A percentile compares a stretch with the other conserved stretches of the same genome.
Evolutionary conservation across 1,140 invertebrate species (phyloP).

Genomic region (Cephus cinctus): DNA sequence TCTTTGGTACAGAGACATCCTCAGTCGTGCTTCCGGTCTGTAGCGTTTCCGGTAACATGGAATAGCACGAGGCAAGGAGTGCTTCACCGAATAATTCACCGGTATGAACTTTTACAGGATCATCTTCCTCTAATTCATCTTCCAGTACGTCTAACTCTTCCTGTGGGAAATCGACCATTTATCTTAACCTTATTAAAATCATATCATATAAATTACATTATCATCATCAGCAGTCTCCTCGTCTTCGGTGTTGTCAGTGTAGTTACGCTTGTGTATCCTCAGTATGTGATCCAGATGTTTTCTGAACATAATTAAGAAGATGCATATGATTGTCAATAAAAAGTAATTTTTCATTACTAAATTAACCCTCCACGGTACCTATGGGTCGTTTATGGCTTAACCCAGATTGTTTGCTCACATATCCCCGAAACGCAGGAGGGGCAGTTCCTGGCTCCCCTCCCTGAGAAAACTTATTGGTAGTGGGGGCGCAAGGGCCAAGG

Average conservation of each 20-base stretch:
- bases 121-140: constrained; percentile 42
- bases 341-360: too few relatives aligned
- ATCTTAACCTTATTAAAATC: constrained; percentile 1
- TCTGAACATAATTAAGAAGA: too few relatives aligned
- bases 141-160: constrained; percentile 42
- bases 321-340: too few relatives aligned
- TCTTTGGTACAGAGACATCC: neutral
- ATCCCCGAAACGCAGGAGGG: too few relatives aligned
- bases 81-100: constrained; percentile 41
- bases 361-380: too few relatives aligned
- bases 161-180: constrained; percentile 14
- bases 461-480: too few relatives aligned
- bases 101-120: constrained; percentile 34
- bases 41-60: constrained; percentile 4
- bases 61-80: constrained; percentile 36
- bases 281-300: constrained; percentile 37
- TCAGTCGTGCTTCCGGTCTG: neutral
- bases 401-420: too few relatives aligned
- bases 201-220: constrained; percentile 23
- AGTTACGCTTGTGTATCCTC: constrained; percentile 32
- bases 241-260: constrained; percentile 25
- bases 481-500: too few relatives aligned
- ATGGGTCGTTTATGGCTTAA: too few relatives aligned
- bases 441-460: too few relatives aligned
- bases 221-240: constrained; percentile 38